phyloP scores from a whole-genome alignment of 2,113 vertebrate species.

The Steatornis caripensis region DNA sequence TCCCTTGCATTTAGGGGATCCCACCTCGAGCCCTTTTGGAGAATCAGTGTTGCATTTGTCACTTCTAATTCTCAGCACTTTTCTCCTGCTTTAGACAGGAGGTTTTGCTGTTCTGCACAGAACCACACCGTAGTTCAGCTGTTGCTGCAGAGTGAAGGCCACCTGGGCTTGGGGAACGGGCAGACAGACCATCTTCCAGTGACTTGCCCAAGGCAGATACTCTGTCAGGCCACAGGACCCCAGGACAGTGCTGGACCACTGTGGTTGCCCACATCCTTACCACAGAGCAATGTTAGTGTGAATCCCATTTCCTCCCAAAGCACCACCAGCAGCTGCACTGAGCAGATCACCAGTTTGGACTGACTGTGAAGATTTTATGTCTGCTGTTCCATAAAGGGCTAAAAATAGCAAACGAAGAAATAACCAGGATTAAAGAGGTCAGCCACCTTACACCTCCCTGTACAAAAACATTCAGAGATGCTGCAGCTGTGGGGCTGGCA shows the following conservation, averaged over 20 bases:
- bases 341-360: not conserved
- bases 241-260: not conserved
- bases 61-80: not conserved
- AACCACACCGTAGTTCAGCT: not conserved
- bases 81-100: not conserved
- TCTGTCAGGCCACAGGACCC: not conserved
- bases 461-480: not conserved
- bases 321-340: too few relatives aligned
- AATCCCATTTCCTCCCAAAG: not conserved
- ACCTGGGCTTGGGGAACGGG: not conserved
- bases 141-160: not conserved
- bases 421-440: not conserved
- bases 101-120: not conserved
- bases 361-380: not conserved
- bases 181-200: not conserved
- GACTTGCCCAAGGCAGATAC: not conserved
- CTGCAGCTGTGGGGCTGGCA: not conserved
- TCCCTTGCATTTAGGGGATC: not conserved
- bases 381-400: not conserved
- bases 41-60: not conserved
- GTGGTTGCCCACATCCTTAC: not conserved
- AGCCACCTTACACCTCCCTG: not conserved
- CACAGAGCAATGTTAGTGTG: accelerated
- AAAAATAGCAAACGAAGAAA: not conserved
- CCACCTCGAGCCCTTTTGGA: not conserved